Percentiles rank a stretch among this genome's conserved stretches.
phyloP scores from a whole-genome alignment of 92 coral and sea anemone species.

The Actinernus sp. region DNA sequence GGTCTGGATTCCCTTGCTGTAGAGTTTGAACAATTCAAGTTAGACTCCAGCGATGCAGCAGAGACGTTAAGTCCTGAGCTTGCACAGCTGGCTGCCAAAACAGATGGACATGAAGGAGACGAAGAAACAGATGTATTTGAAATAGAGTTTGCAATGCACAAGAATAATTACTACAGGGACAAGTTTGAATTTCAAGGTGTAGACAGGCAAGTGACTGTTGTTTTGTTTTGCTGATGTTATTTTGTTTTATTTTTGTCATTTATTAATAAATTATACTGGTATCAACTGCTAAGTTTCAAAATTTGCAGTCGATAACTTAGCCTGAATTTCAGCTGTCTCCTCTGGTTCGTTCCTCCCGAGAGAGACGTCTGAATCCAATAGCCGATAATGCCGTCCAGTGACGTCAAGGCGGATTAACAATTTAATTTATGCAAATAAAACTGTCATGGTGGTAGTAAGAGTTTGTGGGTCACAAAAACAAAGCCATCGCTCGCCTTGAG shows the following conservation, averaged over 20 bases:
- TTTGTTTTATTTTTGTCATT: not conserved
- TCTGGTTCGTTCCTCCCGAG: too few species aligned
- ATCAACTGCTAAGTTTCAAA: too few species aligned
- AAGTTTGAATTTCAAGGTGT: slow-evolving; percentile 79
- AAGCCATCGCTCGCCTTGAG: too few species aligned
- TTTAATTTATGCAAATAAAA: too few species aligned
- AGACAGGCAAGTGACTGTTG: slow-evolving; percentile 45
- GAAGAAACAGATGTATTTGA: slow-evolving; percentile 89
- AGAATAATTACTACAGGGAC: slow-evolving; percentile 84
- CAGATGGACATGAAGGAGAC: slow-evolving; percentile 60
- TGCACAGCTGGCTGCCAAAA: slow-evolving; percentile 58
- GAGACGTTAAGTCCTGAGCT: slow-evolving; percentile 57
- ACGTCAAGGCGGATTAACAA: too few species aligned
- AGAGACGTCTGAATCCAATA: too few species aligned
- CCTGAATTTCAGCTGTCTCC: too few species aligned
- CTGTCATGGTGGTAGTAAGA: too few species aligned
- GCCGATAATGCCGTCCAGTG: too few species aligned
- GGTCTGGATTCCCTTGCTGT: slow-evolving; percentile 58
- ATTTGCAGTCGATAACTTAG: too few species aligned
- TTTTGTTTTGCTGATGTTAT: not conserved
- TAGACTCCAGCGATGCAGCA: slow-evolving; percentile 20
- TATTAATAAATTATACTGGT: too few species aligned
- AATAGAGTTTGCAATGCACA: slow-evolving; percentile 87
- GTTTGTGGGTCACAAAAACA: too few species aligned
- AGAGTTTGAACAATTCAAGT: slow-evolving; percentile 38